Evolutionary conservation across 2,113 vertebrate species (phyloP).

Genomic region (Tetrax tetrax): DNA sequence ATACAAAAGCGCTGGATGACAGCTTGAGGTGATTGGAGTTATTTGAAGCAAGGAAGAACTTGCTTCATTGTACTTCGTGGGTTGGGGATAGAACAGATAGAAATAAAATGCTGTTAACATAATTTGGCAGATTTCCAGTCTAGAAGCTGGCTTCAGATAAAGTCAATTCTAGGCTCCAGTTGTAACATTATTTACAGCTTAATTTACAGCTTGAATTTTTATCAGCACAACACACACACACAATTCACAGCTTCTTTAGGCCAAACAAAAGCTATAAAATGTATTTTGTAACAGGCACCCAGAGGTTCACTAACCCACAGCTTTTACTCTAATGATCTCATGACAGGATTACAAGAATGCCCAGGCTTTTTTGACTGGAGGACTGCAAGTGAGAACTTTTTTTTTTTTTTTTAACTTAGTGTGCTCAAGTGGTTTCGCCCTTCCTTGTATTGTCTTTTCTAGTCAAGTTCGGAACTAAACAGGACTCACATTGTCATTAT

Average conservation of each 20-base stretch:
- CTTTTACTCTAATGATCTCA: background rate
- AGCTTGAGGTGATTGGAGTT: background rate
- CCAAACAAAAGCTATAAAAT: background rate
- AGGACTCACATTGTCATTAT: background rate
- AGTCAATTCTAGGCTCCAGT: background rate
- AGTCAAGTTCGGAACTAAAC: background rate
- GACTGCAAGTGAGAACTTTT: background rate
- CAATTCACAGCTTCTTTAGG: background rate
- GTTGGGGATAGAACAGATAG: background rate
- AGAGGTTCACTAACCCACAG: background rate
- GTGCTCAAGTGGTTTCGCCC: background rate
- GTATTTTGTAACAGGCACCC: background rate
- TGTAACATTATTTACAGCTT: background rate
- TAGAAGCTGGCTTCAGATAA: background rate
- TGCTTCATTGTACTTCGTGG: background rate
- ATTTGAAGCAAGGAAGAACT: background rate
- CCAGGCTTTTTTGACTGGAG: background rate
- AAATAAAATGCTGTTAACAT: background rate
- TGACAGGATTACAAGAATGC: background rate
- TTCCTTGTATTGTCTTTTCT: constrained; percentile 12
- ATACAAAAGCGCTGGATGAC: background rate
- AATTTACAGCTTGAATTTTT: constrained; percentile 2
- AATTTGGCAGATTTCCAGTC: background rate
- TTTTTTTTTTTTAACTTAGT: background rate
- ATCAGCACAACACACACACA: background rate